A percentile compares a stretch with the other conserved stretches of the same genome.
Conservation (phyloP, 2,797 vertebrate species). For the Erethizon dorsatum region DNA sequence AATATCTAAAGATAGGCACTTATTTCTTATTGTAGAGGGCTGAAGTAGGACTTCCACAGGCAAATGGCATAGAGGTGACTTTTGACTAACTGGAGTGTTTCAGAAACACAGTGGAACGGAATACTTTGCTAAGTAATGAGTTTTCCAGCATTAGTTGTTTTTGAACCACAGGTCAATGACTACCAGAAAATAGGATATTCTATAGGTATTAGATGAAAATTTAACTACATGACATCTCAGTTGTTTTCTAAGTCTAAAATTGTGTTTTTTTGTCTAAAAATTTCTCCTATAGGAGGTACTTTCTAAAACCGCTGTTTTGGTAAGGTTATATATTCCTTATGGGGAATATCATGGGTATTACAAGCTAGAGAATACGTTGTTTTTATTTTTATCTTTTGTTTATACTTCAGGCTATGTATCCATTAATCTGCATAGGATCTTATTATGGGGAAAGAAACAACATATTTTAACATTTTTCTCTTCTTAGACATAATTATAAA, state of each 20-base stretch:
- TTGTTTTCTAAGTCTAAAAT: not conserved
- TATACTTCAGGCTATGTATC: slow-evolving; percentile 50
- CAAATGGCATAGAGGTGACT: not conserved
- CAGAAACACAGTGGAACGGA: not conserved
- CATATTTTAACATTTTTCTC: slow-evolving; percentile 25
- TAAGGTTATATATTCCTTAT: slow-evolving; percentile 22
- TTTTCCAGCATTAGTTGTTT: not conserved
- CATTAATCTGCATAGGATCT: slow-evolving; percentile 21
- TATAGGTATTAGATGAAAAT: not conserved
- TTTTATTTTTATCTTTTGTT: slow-evolving; percentile 64
- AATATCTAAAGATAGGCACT: not conserved
- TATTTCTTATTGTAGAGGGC: not conserved
- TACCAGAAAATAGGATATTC: not conserved
- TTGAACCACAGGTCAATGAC: not conserved
- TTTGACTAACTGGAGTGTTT: not conserved
- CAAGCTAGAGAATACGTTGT: not conserved
- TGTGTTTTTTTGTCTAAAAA: not conserved
- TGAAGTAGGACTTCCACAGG: not conserved
- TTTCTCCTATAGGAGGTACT: not conserved
- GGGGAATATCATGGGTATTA: not conserved
- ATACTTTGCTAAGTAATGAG: not conserved
- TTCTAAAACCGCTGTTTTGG: not conserved
- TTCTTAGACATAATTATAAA: not conserved
- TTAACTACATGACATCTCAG: not conserved
- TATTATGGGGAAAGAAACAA: slow-evolving; percentile 16